A percentile compares a stretch with the other conserved stretches of the same genome.
Conservation (phyloP, 2,113 vertebrate species). For the Macaca mulatta region DNA sequence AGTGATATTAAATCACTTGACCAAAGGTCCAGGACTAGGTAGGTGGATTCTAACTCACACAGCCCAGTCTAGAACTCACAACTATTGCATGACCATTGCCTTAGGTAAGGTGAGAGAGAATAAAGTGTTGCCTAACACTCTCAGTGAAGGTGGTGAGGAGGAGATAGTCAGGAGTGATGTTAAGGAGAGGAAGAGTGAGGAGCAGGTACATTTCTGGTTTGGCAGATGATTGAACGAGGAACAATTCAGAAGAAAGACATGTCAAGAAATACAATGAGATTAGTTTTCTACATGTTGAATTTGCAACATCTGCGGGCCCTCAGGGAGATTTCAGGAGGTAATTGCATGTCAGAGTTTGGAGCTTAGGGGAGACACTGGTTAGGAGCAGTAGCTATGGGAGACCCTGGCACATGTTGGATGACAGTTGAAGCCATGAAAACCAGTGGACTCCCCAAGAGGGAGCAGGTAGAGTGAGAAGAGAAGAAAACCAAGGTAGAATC, state of each 20-base stretch:
- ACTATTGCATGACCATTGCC: fast-evolving
- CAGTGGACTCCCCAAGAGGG: neutral
- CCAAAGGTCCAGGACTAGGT: neutral
- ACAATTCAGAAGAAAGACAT: fast-evolving
- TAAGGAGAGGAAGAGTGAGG: neutral
- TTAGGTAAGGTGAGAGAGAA: neutral
- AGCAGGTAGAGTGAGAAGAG: neutral
- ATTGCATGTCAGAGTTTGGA: neutral
- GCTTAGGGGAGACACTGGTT: neutral
- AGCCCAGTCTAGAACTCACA: neutral
- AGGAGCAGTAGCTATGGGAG: neutral
- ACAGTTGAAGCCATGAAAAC: neutral
- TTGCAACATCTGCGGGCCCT: neutral
- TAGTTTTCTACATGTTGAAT: neutral
- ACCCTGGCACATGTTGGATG: neutral
- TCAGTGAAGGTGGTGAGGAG: neutral
- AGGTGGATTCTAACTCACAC: neutral
- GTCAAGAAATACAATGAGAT: neutral
- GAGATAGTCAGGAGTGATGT: neutral
- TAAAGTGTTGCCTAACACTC: neutral
- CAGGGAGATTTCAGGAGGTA: neutral
- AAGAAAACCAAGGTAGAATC: neutral
- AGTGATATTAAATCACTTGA: neutral
- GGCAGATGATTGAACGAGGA: fast-evolving
- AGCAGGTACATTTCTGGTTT: fast-evolving